Evolutionary conservation across 2,888 invertebrate species (phyloP).

Genomic region (Criorhina ranunculi): DNA sequence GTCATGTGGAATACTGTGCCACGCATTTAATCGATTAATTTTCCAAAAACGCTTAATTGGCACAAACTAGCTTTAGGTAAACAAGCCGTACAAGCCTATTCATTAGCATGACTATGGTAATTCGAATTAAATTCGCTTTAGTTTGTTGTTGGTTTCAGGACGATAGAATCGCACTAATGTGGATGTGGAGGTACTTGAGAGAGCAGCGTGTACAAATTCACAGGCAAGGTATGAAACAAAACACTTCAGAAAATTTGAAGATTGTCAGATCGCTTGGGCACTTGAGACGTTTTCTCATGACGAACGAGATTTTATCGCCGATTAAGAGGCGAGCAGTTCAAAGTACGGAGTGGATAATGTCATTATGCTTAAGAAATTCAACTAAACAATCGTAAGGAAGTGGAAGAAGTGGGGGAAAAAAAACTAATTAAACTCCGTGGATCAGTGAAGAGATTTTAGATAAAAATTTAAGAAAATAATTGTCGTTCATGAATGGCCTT

Average conservation of each 20-base stretch:
- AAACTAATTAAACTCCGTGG: no score
- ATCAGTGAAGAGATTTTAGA: no score
- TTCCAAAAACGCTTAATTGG: slow-evolving; percentile 70
- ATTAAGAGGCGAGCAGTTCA: slow-evolving; percentile 35
- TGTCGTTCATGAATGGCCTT: no score
- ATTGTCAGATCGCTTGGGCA: slow-evolving; percentile 6
- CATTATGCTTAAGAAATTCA: slow-evolving; percentile 62
- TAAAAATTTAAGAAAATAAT: no score
- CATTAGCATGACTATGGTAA: slow-evolving; percentile 62
- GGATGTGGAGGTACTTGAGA: slow-evolving; percentile 46
- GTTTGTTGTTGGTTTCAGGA: neutral
- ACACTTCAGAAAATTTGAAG: slow-evolving; percentile 80
- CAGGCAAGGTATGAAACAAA: slow-evolving; percentile 84
- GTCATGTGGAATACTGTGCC: slow-evolving; percentile 34
- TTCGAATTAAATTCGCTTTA: slow-evolving; percentile 61
- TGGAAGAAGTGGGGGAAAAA: slow-evolving; percentile 8
- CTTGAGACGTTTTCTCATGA: slow-evolving; percentile 66
- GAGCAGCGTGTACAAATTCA: slow-evolving; percentile 82
- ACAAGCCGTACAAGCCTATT: slow-evolving; percentile 29
- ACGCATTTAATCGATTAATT: slow-evolving; percentile 70
- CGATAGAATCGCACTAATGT: slow-evolving; percentile 43
- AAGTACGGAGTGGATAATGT: slow-evolving; percentile 59
- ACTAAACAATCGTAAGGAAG: slow-evolving; percentile 62
- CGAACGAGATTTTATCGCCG: slow-evolving; percentile 60
- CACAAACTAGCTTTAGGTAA: slow-evolving; percentile 72